Evolutionary conservation across 2,113 vertebrate species (phyloP).

Genomic region (Lagopus muta): DNA sequence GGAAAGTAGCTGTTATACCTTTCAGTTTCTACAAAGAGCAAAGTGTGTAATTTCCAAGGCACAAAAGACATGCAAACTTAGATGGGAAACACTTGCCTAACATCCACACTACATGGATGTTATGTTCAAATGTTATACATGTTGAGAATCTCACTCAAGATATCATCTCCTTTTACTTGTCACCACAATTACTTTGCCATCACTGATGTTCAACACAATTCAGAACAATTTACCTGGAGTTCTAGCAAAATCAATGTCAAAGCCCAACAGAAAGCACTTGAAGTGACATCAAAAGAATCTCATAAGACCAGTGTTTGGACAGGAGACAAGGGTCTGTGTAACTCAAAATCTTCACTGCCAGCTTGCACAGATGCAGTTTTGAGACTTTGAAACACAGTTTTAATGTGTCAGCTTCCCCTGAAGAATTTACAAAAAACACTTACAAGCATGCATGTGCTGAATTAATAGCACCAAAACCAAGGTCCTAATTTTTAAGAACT

Average conservation of each 20-base stretch:
- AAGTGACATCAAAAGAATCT: background rate
- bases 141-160: background rate
- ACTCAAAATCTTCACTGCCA: background rate
- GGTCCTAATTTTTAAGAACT: background rate
- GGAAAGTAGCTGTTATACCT: background rate
- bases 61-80: background rate
- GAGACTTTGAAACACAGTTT: background rate
- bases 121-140: background rate
- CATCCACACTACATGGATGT: background rate
- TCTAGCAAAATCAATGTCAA: background rate
- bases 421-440: background rate
- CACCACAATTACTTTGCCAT: background rate
- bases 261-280: background rate
- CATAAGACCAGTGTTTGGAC: background rate
- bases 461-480: background rate
- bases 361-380: background rate
- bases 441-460: background rate
- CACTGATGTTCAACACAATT: background rate
- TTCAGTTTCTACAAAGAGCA: background rate
- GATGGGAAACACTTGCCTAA: background rate
- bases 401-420: background rate
- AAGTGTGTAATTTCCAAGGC: background rate
- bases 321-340: rapidly evolving
- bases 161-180: background rate
- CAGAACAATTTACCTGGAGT: background rate